Evolutionary conservation across 2,888 invertebrate species (phyloP).

Genomic region (Drosophila birchii): DNA sequence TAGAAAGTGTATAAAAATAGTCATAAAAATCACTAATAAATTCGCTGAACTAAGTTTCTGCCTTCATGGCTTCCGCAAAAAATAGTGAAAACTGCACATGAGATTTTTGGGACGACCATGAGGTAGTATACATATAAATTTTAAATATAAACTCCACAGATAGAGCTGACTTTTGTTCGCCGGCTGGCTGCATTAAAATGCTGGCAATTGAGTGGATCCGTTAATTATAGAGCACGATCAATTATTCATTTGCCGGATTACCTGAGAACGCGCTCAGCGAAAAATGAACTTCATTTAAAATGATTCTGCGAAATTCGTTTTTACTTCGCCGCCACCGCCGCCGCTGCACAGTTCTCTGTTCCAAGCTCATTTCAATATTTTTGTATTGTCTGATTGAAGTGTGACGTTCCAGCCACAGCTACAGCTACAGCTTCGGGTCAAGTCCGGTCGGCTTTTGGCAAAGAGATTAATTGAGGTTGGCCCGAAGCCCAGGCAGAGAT

Average conservation of each 20-base stretch:
- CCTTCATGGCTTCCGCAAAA: constrained; percentile 58
- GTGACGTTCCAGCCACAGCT: constrained; percentile 62
- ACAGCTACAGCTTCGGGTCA: constrained; percentile 36
- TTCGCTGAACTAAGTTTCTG: constrained; percentile 52
- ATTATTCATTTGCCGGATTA: constrained; percentile 79
- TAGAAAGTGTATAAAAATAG: constrained; percentile 1
- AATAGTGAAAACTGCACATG: constrained; percentile 63
- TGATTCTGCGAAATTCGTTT: constrained; percentile 77
- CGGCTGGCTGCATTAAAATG: constrained; percentile 51
- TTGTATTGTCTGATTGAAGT: constrained; percentile 77
- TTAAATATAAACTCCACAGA: neutral
- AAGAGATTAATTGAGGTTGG: constrained; percentile 74
- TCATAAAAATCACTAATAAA: constrained; percentile 43
- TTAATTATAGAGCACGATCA: constrained; percentile 78
- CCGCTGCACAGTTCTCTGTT: constrained; percentile 16
- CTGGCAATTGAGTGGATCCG: constrained; percentile 76
- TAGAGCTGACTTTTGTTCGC: constrained; percentile 40
- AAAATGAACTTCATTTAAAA: constrained; percentile 74
- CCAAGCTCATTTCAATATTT: constrained; percentile 73
- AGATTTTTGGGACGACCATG: constrained; percentile 58
- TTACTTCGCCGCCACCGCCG: constrained; percentile 50
- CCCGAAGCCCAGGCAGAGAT: constrained; percentile 6
- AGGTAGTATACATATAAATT: constrained; percentile 16
- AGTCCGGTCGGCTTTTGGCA: constrained; percentile 61
- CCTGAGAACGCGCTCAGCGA: constrained; percentile 58